Conservation (phyloP, 1,140 invertebrate genomes). For the Trichonephila clavipes region DNA sequence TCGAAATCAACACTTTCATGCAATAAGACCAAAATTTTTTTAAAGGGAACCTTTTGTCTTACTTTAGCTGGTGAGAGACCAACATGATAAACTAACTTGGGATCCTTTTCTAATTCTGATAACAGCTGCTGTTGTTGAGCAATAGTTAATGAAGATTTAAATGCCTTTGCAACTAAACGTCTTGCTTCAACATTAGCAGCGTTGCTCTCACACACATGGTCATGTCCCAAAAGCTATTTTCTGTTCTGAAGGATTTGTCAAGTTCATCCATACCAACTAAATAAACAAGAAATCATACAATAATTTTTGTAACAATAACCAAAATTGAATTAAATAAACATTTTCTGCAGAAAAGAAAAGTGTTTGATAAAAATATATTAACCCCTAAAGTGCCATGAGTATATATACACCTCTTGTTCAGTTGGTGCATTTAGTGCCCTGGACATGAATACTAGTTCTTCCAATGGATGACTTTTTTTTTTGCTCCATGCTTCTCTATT, state of each 20-base stretch:
- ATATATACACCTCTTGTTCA: too few species aligned
- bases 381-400: too few species aligned
- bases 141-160: constrained; percentile 90
- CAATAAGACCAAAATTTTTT: not conserved
- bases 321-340: too few species aligned
- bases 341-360: too few species aligned
- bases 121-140: constrained; percentile 92
- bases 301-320: too few species aligned
- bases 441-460: too few species aligned
- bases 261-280: constrained; percentile 91
- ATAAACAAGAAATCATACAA: not conserved
- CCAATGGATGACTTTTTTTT: too few species aligned
- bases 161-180: constrained; percentile 91
- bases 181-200: constrained; percentile 87
- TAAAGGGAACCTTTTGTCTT: constrained; percentile 62
- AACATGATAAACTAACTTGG: constrained; percentile 93
- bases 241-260: constrained; percentile 87
- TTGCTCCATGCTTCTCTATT: too few species aligned
- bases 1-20: not conserved
- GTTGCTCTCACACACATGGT: constrained; percentile 91
- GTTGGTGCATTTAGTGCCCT: too few species aligned
- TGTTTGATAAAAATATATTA: too few species aligned
- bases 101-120: constrained; percentile 90
- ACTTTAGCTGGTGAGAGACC: constrained; percentile 93
- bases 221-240: constrained; percentile 88